A percentile compares a stretch with the other conserved stretches of the same genome.
phyloP scores from a whole-genome alignment of 2,113 vertebrate species.

The Crotalus viridis region DNA sequence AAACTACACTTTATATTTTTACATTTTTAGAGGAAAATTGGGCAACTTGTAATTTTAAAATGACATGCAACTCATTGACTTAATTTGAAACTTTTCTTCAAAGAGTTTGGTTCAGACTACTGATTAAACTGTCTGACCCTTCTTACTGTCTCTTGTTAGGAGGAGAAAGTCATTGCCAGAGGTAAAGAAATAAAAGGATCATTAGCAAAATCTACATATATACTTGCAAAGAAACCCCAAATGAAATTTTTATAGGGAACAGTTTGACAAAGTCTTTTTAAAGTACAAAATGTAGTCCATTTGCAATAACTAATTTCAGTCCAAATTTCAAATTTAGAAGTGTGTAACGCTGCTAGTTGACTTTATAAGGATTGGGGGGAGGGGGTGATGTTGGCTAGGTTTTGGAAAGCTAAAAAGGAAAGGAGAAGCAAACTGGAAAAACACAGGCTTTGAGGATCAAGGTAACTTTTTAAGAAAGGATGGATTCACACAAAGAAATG shows the following conservation, averaged over 20 bases:
- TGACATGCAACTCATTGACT: background rate
- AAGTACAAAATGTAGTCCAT: background rate
- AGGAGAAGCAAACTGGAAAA: conserved; percentile 24
- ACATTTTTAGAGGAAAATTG: background rate
- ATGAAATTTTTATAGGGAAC: background rate
- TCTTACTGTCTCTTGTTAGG: background rate
- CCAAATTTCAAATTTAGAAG: background rate
- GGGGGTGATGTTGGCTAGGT: background rate
- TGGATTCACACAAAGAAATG: background rate
- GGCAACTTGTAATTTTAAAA: background rate
- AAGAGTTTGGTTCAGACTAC: background rate
- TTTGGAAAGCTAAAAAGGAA: background rate
- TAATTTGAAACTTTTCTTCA: background rate
- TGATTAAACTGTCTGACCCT: background rate
- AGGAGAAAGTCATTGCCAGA: background rate
- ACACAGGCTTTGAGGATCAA: conserved; percentile 12
- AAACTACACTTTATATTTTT: background rate
- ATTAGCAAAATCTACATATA: background rate
- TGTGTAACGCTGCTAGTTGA: background rate
- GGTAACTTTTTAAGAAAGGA: background rate
- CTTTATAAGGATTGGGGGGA: background rate
- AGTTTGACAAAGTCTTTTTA: background rate
- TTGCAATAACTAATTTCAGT: background rate
- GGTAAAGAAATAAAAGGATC: background rate
- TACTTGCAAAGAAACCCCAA: too few relatives aligned